Percentiles rank a stretch among this genome's conserved stretches.
Conservation (phyloP, 2,797 vertebrate genomes). For the Loriculus beryllinus region DNA sequence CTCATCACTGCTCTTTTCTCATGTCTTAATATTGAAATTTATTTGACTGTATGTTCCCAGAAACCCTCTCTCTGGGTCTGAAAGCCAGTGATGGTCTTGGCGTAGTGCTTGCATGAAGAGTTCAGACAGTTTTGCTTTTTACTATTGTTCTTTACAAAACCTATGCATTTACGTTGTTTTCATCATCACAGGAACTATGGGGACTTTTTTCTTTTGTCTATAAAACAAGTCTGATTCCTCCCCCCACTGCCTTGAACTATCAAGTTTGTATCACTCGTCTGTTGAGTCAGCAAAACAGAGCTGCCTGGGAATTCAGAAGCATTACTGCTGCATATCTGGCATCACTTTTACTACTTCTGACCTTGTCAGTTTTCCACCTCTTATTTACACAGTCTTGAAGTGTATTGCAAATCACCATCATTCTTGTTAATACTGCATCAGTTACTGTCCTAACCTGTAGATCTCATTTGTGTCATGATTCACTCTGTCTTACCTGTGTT, state of each 20-base stretch:
- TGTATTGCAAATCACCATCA: neutral
- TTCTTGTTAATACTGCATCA: neutral
- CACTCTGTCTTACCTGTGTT: neutral
- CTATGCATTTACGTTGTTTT: neutral
- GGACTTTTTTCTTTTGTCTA: neutral
- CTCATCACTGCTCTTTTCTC: neutral
- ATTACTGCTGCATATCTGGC: neutral
- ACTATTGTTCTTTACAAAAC: neutral
- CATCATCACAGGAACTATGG: neutral
- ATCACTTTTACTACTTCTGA: neutral
- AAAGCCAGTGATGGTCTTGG: neutral
- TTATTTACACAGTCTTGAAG: neutral
- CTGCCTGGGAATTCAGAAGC: neutral
- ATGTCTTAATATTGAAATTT: neutral
- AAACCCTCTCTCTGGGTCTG: neutral
- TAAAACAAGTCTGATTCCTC: neutral
- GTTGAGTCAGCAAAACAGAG: neutral
- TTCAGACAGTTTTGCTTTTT: neutral
- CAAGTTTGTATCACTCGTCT: neutral
- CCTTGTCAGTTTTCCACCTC: neutral
- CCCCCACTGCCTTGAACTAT: neutral
- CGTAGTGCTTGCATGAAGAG: neutral
- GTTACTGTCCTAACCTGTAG: neutral
- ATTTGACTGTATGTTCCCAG: neutral
- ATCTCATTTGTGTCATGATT: neutral